These are phyloP conservation scores for Ferrisia virgata DNA, from an alignment of 2,888 invertebrate genomes.

Conservation along the genomic window DNA sequence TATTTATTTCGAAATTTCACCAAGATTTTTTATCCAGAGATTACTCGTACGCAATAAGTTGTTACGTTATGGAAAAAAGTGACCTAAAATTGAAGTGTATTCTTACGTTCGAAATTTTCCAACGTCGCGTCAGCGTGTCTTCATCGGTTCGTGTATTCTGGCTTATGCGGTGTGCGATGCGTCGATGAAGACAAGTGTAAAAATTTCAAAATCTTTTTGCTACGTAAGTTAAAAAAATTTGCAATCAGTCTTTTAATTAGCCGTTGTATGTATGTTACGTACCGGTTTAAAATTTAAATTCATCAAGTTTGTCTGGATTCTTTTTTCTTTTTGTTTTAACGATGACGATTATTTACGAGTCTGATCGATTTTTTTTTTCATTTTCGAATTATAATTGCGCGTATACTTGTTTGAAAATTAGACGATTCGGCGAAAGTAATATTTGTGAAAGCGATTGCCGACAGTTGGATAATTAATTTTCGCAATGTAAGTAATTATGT, in stretches of 20 bases:
- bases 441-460: slow-evolving; percentile 1
- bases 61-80: background rate
- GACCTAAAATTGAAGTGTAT: background rate
- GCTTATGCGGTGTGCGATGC: too few relatives aligned
- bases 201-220: background rate
- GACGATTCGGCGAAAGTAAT: slow-evolving; percentile 6
- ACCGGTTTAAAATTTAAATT: slow-evolving; percentile 17
- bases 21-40: background rate
- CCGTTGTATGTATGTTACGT: background rate
- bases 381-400: background rate
- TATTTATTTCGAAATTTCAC: background rate
- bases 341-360: slow-evolving; percentile 1
- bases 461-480: background rate
- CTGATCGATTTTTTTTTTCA: background rate
- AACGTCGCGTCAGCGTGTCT: background rate
- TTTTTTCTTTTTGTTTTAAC: background rate
- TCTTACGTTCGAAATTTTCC: background rate
- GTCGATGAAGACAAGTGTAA: too few relatives aligned
- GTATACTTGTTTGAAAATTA: background rate
- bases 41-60: background rate
- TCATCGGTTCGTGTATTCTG: background rate
- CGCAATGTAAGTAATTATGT: background rate
- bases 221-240: background rate
- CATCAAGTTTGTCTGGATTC: background rate
- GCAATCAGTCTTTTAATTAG: background rate